phyloP scores from a whole-genome alignment of 1,140 invertebrate genomes.

The Elymnias hypermnestra region DNA sequence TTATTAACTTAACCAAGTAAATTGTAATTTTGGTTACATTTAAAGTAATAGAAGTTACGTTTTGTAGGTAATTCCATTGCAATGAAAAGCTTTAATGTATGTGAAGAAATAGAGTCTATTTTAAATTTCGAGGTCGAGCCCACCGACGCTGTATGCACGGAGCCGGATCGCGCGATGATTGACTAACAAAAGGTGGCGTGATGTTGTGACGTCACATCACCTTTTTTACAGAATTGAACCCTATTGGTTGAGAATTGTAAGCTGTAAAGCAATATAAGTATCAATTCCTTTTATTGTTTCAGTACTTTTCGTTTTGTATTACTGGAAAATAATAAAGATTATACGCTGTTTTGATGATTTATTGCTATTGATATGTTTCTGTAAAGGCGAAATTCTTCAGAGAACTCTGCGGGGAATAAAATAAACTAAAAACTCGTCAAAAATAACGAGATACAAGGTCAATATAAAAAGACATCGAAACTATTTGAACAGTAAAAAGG shows the following conservation, averaged over 20 bases:
- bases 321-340: constrained; percentile 8
- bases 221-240: constrained; percentile 48
- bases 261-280: constrained; percentile 10
- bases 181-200: constrained; percentile 73
- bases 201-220: constrained; percentile 69
- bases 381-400: not conserved
- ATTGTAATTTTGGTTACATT: too few relatives aligned
- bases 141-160: constrained; percentile 27
- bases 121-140: constrained; percentile 30
- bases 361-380: not conserved
- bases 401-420: not conserved
- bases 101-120: constrained; percentile 18
- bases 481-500: not conserved
- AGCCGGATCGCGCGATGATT: constrained; percentile 56
- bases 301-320: not conserved
- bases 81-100: too few relatives aligned
- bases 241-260: constrained; percentile 24
- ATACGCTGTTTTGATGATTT: not conserved
- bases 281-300: constrained; percentile 7
- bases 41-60: too few relatives aligned
- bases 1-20: too few relatives aligned
- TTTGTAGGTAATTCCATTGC: too few relatives aligned
- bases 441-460: not conserved
- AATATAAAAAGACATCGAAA: not conserved
- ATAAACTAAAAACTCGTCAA: not conserved